Evolutionary conservation across 2,113 vertebrate species (phyloP), one percentile per base, ranked within the genome.

Genomic region (Typhlomys cinereus): DNA sequence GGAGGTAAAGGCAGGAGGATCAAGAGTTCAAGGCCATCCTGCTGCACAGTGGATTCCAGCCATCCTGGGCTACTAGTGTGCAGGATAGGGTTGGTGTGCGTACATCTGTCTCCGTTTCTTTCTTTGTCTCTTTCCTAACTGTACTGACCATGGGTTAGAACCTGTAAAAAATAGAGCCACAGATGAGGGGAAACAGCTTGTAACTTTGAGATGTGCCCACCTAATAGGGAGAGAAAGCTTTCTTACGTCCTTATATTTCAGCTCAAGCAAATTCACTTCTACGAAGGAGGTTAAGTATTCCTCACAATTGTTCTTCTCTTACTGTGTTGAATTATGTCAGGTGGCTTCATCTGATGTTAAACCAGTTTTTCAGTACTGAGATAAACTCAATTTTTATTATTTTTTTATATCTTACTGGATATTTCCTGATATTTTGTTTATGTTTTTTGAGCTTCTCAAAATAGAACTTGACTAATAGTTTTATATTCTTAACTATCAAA

Each of bases 391-490:
- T 25, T 90, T 76, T 61, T 54, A 31, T 85, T 36, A 27, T 62
- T 10, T 75, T 75, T 86, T 81, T 89, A 34, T 59, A 46, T 57
- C 14, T 86, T 44, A 70, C 29, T 86, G 62, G 44, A 54, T 86
- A 81, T 59, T 88, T 48, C 71, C 20, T 90, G 34, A 71, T 88
- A 59, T 31, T 67, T 57, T 76, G 10, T 52, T 69, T 29, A n/a
- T 64, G n/a, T 27, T 66, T 80, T 92, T 93, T 93, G 34, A 73
- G n/a, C 84, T 84, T 14, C 78, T 84, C 66, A 61, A 73, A 62
- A 91, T 31, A 78, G 80, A 52, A 36, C 27, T 36, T 44, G 46
- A 23, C 54, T 23, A 78, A 15, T 66, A 48, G 21, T 84, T 90
- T 88, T 82, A n/a, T 39, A 66, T 91, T 91, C 64, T 92, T 66